Evolutionary conservation across 1,140 invertebrate genomes (phyloP).

Genomic region (Apocrypta bakeri): DNA sequence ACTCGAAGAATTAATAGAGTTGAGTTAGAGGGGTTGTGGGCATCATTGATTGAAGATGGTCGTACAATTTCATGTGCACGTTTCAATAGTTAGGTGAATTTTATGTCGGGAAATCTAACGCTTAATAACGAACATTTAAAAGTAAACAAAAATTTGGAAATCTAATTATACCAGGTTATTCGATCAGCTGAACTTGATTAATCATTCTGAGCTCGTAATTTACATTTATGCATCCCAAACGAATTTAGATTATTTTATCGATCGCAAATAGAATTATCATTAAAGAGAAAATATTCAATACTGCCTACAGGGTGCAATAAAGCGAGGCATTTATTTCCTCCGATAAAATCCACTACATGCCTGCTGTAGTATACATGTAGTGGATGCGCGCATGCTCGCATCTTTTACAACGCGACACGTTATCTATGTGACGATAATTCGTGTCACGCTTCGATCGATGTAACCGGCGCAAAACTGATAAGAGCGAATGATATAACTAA

Average conservation of each 20-base stretch:
- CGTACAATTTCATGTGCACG: conserved; percentile 23
- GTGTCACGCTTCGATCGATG: neutral
- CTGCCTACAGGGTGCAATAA: neutral
- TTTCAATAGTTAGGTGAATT: neutral
- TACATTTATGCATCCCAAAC: neutral
- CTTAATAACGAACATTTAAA: no score
- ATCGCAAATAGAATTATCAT: neutral
- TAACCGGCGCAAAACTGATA: neutral
- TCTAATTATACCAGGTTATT: neutral
- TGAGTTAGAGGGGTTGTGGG: neutral
- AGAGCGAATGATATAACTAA: neutral
- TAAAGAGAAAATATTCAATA: neutral
- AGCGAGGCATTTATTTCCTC: neutral
- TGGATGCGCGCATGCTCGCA: neutral
- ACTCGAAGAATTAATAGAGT: conserved; percentile 39
- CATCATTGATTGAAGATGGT: conserved; percentile 26
- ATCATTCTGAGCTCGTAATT: neutral
- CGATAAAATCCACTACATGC: neutral
- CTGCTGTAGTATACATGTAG: no score
- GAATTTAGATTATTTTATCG: neutral
- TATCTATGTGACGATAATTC: neutral
- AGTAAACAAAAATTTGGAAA: neutral
- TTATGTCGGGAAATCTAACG: neutral
- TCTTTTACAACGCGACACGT: neutral
- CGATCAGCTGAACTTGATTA: neutral